These are phyloP conservation scores for Phaonia tiefii DNA, from an alignment of 2,888 invertebrate species.

Conservation along the genomic window DNA sequence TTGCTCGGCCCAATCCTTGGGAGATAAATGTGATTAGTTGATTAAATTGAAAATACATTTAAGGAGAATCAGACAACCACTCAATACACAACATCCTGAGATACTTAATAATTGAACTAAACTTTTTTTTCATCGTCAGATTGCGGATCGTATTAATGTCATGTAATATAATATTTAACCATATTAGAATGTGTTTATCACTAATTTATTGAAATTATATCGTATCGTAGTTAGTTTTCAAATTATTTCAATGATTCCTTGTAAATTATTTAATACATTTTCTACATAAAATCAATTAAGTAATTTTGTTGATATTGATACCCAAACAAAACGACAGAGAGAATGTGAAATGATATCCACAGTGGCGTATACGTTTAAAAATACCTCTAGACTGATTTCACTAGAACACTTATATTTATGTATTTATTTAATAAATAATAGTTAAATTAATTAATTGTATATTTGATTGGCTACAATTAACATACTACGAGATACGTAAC, in stretches of 20 bases:
- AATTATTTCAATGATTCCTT: slow-evolving; percentile 18
- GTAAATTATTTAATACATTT: slow-evolving; percentile 6
- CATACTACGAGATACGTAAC: too few relatives aligned
- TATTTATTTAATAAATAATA: slow-evolving; percentile 9
- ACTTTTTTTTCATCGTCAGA: not conserved
- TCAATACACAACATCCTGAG: too few relatives aligned
- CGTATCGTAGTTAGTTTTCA: slow-evolving; percentile 25
- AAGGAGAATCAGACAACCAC: too few relatives aligned
- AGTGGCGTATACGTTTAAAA: slow-evolving; percentile 36
- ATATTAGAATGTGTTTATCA: slow-evolving; percentile 23
- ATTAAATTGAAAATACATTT: not conserved
- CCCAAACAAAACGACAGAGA: not conserved
- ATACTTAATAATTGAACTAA: too few relatives aligned
- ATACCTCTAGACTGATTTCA: slow-evolving; percentile 40
- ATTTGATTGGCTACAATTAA: not conserved
- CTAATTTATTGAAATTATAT: slow-evolving; percentile 23
- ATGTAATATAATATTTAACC: slow-evolving; percentile 7
- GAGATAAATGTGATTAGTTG: slow-evolving; percentile 56
- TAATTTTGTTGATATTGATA: slow-evolving; percentile 28
- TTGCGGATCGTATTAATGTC: slow-evolving; percentile 9
- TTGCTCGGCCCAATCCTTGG: not conserved
- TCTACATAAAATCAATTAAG: not conserved
- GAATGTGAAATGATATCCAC: slow-evolving; percentile 21
- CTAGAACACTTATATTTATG: too few relatives aligned
- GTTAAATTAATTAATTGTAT: not conserved